phyloP scores from a whole-genome alignment of 2,797 vertebrate species.

The Micropoecilia bifurca region DNA sequence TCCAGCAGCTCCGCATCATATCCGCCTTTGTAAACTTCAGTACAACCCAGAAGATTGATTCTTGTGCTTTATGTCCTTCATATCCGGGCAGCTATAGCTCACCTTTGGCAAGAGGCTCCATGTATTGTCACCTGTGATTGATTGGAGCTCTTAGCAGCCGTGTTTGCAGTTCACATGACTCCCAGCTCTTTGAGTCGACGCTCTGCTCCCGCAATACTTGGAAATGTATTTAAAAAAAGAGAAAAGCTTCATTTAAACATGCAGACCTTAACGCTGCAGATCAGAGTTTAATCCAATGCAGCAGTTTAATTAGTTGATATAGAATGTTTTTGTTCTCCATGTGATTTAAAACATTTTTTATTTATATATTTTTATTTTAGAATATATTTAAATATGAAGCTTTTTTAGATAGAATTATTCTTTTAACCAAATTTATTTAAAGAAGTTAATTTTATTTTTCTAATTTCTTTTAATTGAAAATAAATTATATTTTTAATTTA shows the following conservation, averaged over 20 bases:
- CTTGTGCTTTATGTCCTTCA: constrained; percentile 57
- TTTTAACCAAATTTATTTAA: not conserved
- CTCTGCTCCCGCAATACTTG: not conserved
- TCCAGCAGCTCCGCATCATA: constrained; percentile 61
- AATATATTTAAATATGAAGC: not conserved
- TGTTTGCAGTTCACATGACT: constrained; percentile 70
- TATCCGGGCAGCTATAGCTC: constrained; percentile 44
- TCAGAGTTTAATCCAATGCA: not conserved
- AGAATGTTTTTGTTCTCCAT: too few species aligned
- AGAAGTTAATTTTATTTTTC: not conserved
- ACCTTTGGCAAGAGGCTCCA: constrained; percentile 54
- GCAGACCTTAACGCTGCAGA: not conserved
- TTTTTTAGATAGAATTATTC: not conserved
- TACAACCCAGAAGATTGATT: constrained; percentile 69
- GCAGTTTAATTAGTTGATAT: too few species aligned
- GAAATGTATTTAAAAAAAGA: too few species aligned
- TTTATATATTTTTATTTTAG: not conserved
- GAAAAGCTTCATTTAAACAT: too few species aligned
- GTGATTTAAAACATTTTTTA: not conserved
- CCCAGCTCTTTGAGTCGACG: constrained; percentile 16
- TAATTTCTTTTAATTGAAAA: not conserved
- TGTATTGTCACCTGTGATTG: constrained; percentile 59
- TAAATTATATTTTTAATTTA: not conserved
- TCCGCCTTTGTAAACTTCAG: constrained; percentile 63
- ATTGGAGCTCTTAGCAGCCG: constrained; percentile 55